Evolutionary conservation across 2,888 invertebrate genomes (phyloP), one percentile per base, ranked within the genome.

Genomic region (Plusia festucae): DNA sequence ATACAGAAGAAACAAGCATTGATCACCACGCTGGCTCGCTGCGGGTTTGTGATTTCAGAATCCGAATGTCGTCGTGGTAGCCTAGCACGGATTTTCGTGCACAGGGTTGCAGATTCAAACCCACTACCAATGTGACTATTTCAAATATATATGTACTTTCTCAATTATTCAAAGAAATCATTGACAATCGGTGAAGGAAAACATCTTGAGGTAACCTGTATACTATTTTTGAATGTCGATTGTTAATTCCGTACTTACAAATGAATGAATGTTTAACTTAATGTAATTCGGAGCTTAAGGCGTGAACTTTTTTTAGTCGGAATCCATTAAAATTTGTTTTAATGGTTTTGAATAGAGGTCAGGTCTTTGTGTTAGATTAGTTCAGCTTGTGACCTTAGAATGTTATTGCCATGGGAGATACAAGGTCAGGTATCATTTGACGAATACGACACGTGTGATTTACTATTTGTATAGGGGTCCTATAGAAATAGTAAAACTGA

Each of bases 361-460:
- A n/a, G 40, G 15, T 40, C 40, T 40, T 40, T 40, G 40, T 40
- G 40, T 40, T 40, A n/a, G 40, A 40, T 40, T 40, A 40, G 40
- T 40, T 40, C 40, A 6, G 40, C 40, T 40, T 40, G 5, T 40
- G n/a, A 40, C 40, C 40, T 40, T 40, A 40, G 40, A 40, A 40
- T 40, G 40, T 40, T 40, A n/a, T 40, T n/a, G 40, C 40, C n/a
- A 40, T 40, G 40, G 40, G 40, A 49, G 46, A 18, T 49, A 49
- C 46, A 49, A 49, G 46, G 46, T 20, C 46, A 49, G 20, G 18
- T n/a, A 15, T 40, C 46, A 20, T 3, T 8, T 49, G 20, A 9
- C 46, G 5, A 34, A 49, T 7, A 1, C 9, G 18, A 11, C 18
- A 49, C 46, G 46, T 49, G 46, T 18, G 20, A 9, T 30, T 30